Percentiles rank a stretch among this genome's conserved stretches.
phyloP scores from a whole-genome alignment of 92 coral and sea anemone genomes.

The Porites rus region DNA sequence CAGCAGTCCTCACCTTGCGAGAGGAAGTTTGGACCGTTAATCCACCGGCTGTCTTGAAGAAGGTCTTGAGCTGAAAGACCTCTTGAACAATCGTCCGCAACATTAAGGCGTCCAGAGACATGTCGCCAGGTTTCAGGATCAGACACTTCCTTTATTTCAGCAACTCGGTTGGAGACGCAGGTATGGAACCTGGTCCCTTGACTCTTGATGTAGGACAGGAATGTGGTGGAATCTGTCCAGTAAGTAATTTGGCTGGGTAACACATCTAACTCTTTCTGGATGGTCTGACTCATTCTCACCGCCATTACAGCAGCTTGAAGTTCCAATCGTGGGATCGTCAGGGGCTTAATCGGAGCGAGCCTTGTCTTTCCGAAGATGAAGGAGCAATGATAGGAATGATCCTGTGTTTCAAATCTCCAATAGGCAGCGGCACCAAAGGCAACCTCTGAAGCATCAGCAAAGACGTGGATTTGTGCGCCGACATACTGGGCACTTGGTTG shows the following conservation, averaged over 20 bases:
- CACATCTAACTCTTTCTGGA: background rate
- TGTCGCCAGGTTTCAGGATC: background rate
- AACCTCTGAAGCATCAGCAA: too few relatives aligned
- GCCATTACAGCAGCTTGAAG: constrained; percentile 68
- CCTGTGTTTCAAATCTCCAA: background rate
- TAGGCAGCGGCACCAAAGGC: too few relatives aligned
- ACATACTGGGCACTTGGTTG: constrained; percentile 1
- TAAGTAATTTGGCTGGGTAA: constrained; percentile 5
- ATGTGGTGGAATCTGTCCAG: constrained; percentile 7
- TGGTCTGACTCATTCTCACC: too few relatives aligned
- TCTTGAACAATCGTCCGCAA: constrained; percentile 17
- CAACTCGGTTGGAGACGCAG: background rate
- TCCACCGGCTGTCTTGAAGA: too few relatives aligned
- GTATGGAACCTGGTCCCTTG: constrained; percentile 14
- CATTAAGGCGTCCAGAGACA: background rate
- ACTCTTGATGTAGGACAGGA: constrained; percentile 4
- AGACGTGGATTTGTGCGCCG: too few relatives aligned
- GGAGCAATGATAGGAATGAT: constrained; percentile 11
- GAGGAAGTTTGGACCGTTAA: too few relatives aligned
- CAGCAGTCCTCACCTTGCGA: too few relatives aligned
- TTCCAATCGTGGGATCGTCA: constrained; percentile 44
- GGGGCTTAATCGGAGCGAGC: too few relatives aligned
- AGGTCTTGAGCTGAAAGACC: background rate
- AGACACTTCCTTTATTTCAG: constrained; percentile 6
- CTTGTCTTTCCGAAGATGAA: too few relatives aligned